Percentiles rank a stretch among this genome's conserved stretches.
phyloP scores from a whole-genome alignment of 2,797 vertebrate species.

The Danio choprae region DNA sequence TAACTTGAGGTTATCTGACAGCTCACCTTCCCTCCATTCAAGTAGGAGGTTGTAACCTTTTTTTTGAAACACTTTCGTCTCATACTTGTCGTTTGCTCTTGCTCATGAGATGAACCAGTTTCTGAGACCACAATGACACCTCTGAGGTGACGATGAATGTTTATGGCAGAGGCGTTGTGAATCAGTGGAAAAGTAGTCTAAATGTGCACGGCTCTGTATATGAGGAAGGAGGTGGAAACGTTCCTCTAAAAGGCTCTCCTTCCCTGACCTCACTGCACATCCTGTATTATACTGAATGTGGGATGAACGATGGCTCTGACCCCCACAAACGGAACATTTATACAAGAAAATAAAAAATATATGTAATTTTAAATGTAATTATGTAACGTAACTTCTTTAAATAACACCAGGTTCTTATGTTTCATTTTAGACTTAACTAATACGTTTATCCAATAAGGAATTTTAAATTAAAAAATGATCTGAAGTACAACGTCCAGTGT shows the following conservation, averaged over 20 bases:
- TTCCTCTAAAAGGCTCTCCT: constrained; percentile 17
- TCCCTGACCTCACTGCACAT: constrained; percentile 32
- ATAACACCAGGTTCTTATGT: not conserved
- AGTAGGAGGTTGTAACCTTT: not conserved
- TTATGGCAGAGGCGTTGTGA: constrained; percentile 39
- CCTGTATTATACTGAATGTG: constrained; percentile 13
- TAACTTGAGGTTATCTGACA: not conserved
- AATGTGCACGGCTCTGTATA: not conserved
- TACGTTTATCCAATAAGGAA: no score
- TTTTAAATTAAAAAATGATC: no score
- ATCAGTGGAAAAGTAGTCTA: constrained; percentile 52
- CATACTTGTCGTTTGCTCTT: not conserved
- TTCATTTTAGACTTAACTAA: no score
- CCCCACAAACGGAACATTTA: constrained; percentile 24
- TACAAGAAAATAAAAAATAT: not conserved
- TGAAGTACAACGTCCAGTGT: no score
- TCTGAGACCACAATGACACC: constrained; percentile 26
- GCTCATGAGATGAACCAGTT: constrained; percentile 4
- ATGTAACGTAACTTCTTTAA: not conserved
- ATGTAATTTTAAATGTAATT: not conserved
- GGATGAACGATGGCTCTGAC: not conserved
- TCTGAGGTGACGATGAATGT: constrained; percentile 17
- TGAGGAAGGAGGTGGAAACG: constrained; percentile 12
- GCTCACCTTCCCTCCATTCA: not conserved
- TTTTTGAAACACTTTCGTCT: not conserved